Evolutionary conservation across 2,888 invertebrate genomes (phyloP), one percentile per base, ranked within the genome.

Genomic region (Drosophila histrio): DNA sequence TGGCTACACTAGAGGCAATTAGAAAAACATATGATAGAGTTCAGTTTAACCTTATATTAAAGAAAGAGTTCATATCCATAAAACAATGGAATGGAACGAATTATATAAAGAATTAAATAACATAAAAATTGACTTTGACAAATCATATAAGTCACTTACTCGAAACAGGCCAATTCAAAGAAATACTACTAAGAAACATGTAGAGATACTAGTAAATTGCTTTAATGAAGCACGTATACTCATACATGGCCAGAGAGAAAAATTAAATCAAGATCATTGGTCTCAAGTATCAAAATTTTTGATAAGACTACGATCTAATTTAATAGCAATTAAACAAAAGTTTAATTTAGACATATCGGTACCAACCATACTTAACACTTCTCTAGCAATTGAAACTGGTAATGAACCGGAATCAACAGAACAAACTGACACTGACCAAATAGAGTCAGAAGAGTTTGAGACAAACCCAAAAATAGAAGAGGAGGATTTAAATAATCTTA

Each of bases 401-500:
- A 43, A 57, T 22, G 50, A 57, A 57, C 50, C 57, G 11, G 57
- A 63, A 47, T 47, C 61, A 54, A 43, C 13, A 41, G 47, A 62
- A 47, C 19, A 15, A 13, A 22, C 21, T 15, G 41, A 34, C 2
- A 52, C 19, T 30, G 52, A 60, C 52, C 13, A 11, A 52, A 53
- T 44, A 32, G 58, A 58, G 30, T 19, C 41, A 41, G 41, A 49
- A 58, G 49, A 58, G 22, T 19, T 59, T 28, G 41, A 36, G 3
- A 19, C 28, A n/a, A 54, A 32, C 34, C 24, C 39, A 13, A 57
- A 63, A 57, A 50, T 56, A 50, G 49, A 64, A 41, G 53, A 53
- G 17, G 13, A 64, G 36, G 43, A 53, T 30, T 38, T 65, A 50
- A 38, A 54, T 50, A 65, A 65, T 44, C 59, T 60, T 19, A 54